phyloP scores from a whole-genome alignment of 2,113 vertebrate genomes.

The Hippocampus barbouri region DNA sequence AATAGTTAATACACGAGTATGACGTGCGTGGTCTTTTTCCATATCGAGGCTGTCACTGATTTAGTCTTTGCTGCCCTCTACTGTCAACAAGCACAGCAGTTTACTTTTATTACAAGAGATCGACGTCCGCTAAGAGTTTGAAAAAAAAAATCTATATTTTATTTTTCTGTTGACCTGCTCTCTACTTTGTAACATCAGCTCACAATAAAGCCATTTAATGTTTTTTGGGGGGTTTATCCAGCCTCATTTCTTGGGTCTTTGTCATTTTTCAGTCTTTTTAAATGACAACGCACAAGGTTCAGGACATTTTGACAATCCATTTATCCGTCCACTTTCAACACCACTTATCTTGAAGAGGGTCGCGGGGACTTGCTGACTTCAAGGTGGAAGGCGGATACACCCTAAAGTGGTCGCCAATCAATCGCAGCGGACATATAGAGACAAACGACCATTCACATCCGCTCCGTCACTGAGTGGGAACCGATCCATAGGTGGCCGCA shows the following conservation, averaged over 20 bases:
- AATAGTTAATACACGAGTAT: constrained; percentile 22
- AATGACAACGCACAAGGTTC: not conserved
- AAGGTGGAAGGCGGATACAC: no score
- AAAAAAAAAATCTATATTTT: constrained; percentile 7
- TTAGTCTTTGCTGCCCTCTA: constrained; percentile 55
- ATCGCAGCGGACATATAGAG: no score
- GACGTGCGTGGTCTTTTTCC: constrained; percentile 15
- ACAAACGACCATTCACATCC: no score
- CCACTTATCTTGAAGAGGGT: no score
- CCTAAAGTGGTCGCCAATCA: no score
- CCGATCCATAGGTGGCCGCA: no score
- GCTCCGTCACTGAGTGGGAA: no score
- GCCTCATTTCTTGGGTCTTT: not conserved
- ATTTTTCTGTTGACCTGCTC: constrained; percentile 31
- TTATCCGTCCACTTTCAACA: no score
- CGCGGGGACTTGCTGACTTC: no score
- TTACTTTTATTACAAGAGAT: constrained; percentile 14
- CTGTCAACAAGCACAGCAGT: constrained; percentile 24
- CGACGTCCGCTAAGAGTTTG: not conserved
- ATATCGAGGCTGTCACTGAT: constrained; percentile 29
- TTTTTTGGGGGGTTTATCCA: constrained; percentile 5
- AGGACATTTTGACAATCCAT: no score
- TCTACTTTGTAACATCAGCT: constrained; percentile 39
- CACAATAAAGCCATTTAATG: constrained; percentile 52
- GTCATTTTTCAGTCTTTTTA: not conserved